These are phyloP conservation scores for Criorhina ranunculi DNA, from an alignment of 2,888 invertebrate species.

Conservation along the genomic window DNA sequence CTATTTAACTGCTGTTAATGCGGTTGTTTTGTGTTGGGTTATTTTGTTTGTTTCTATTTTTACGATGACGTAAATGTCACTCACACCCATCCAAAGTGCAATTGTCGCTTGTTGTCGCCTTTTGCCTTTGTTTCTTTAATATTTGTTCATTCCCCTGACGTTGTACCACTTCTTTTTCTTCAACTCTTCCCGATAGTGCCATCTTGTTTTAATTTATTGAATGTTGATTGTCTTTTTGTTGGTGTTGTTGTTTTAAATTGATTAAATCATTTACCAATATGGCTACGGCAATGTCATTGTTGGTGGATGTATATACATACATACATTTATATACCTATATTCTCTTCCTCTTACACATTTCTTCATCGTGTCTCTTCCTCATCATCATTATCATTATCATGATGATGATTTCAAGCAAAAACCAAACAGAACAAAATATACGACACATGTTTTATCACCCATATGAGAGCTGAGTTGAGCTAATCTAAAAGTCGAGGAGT, in stretches of 20 bases:
- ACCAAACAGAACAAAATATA: slow-evolving; percentile 57
- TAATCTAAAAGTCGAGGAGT: slow-evolving; percentile 43
- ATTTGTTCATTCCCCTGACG: slow-evolving; percentile 6
- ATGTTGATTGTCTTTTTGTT: slow-evolving; percentile 19
- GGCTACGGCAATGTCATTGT: slow-evolving; percentile 31
- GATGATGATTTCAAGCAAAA: slow-evolving; percentile 51
- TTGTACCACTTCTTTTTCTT: not conserved
- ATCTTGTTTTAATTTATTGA: slow-evolving; percentile 46
- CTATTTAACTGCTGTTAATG: slow-evolving; percentile 50
- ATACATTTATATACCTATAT: slow-evolving; percentile 6
- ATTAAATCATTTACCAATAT: slow-evolving; percentile 71
- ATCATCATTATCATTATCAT: slow-evolving; percentile 40
- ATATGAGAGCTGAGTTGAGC: slow-evolving; percentile 29
- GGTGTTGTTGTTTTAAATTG: slow-evolving; percentile 54
- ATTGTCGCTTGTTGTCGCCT: slow-evolving; percentile 24
- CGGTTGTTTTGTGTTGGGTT: slow-evolving; percentile 34
- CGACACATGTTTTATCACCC: slow-evolving; percentile 67
- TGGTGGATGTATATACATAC: not conserved
- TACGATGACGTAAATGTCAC: slow-evolving; percentile 68
- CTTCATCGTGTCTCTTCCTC: slow-evolving; percentile 35
- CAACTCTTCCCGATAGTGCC: not conserved
- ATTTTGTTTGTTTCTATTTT: slow-evolving; percentile 61
- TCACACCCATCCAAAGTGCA: slow-evolving; percentile 69
- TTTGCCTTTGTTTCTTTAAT: slow-evolving; percentile 8
- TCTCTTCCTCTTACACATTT: slow-evolving; percentile 28